Base-by-base conservation (phyloP, 1,140 invertebrate species). In the Drosophila mayri region DNA sequence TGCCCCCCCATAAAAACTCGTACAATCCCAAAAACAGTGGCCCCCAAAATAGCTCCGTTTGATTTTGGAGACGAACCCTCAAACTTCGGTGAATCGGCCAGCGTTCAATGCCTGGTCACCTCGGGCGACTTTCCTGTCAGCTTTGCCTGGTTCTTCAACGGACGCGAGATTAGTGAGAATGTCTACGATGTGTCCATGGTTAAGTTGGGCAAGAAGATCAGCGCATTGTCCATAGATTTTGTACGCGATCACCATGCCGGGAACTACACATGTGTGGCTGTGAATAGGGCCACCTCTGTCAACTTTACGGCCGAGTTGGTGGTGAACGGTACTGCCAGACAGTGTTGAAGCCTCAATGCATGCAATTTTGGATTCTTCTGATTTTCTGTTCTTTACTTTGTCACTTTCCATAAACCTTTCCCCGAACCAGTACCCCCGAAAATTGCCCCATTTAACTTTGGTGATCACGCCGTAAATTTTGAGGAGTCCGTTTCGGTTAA, bases 81-180 rank as follows among this genome's bases (percentile, higher is more conserved):
- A 7, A 96, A 96, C 92, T 95, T 95, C 41, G 96, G 96, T 12
- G 96, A 96, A 71, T 94, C 94, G 79, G 95, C 94, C 35, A 95
- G 96, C 75, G 94, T 96, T 43, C 95, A 95, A 79, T 97, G 96
- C 91, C 94, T 95, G 65, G 95, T 96, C 37, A 95, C 95, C 18
- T 96, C 96, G 87, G 97, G 97, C 41, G 96, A 97, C 87, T 93
- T 95, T 75, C 96, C 96, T 8, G 93, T 97, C 58, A 95, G 94
- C 62, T 96, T 97, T 72, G 93, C 94, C 61, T 93, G 94, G 93
- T 90, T 93, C 81, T 87, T 94, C 91, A 87, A 94, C 81, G 91
- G 93, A 92, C 80, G 93, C 90, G 85, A 94, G 93, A 92, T 94
- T 92, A 80, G 76, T 62, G 85, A 94, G 94, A 55, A 95, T 96